phyloP scores from a whole-genome alignment of 2,888 invertebrate genomes.

The Nymphalis c-album region DNA sequence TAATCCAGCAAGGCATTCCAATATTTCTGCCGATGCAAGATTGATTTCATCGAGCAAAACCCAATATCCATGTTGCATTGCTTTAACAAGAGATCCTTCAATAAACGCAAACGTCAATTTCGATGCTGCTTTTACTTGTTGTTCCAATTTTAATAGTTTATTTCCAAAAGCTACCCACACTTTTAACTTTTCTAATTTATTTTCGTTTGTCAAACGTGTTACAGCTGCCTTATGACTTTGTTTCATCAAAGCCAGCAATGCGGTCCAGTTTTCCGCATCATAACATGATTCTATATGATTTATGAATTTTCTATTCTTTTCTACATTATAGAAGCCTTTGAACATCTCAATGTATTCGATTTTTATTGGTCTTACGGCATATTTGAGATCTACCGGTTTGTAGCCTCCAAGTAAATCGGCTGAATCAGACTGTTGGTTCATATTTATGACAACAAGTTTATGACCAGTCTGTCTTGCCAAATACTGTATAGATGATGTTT shows the following conservation, averaged over 20 bases:
- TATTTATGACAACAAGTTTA: conserved; percentile 95
- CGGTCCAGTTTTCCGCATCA: conserved; percentile 86
- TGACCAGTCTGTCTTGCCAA: conserved; percentile 91
- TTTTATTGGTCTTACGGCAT: conserved; percentile 89
- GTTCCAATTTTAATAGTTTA: conserved; percentile 86
- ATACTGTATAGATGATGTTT: conserved; percentile 97
- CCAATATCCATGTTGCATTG: conserved; percentile 96
- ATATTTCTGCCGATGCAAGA: conserved; percentile 96
- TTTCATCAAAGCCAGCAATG: conserved; percentile 88
- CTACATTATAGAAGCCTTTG: conserved; percentile 86
- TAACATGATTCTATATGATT: conserved; percentile 89
- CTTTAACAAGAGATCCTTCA: conserved; percentile 95
- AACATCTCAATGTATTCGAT: conserved; percentile 93
- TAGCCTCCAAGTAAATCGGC: conserved; percentile 98
- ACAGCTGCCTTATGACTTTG: conserved; percentile 87
- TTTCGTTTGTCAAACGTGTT: conserved; percentile 67
- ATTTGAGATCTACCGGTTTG: conserved; percentile 96
- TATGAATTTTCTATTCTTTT: conserved; percentile 91
- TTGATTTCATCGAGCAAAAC: conserved; percentile 99
- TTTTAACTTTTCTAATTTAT: conserved; percentile 60
- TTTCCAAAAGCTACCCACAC: conserved; percentile 85
- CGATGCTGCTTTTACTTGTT: conserved; percentile 87
- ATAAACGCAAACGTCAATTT: conserved; percentile 94
- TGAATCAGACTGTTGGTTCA: conserved; percentile 99
- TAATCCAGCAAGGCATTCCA: conserved; percentile 95